phyloP scores from a whole-genome alignment of 2,797 vertebrate species.

The Steatocranus sp. region DNA sequence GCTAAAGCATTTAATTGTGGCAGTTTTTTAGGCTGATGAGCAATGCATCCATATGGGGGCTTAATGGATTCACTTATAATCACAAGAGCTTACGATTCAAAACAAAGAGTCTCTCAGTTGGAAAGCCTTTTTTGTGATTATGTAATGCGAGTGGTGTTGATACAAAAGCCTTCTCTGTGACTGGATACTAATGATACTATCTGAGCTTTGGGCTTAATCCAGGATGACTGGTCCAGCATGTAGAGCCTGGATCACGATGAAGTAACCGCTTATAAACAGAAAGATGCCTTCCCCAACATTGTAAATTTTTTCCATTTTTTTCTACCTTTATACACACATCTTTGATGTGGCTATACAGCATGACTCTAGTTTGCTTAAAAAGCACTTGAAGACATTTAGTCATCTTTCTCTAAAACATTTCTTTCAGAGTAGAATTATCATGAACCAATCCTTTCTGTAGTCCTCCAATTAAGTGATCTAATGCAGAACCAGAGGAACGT shows the following conservation, averaged over 20 bases:
- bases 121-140: constrained; percentile 31
- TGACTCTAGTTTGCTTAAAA: not conserved
- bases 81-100: constrained; percentile 14
- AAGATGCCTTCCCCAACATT: not conserved
- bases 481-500: not conserved
- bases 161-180: constrained; percentile 27
- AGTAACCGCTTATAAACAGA: not conserved
- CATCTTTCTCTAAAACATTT: not conserved
- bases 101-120: constrained; percentile 48
- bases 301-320: not conserved
- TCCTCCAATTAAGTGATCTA: not conserved
- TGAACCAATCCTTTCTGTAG: not conserved
- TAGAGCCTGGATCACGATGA: constrained; percentile 14
- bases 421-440: not conserved
- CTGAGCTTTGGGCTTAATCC: constrained; percentile 39
- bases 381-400: not conserved
- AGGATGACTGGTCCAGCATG: constrained; percentile 21
- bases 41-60: constrained; percentile 32
- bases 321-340: not conserved
- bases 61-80: constrained; percentile 53
- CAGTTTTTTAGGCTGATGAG: constrained; percentile 33
- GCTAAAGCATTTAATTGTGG: constrained; percentile 31
- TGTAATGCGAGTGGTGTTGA: constrained; percentile 41
- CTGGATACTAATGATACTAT: constrained; percentile 37
- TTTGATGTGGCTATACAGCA: not conserved